Evolutionary conservation across 2,113 vertebrate species (phyloP), one percentile per base, ranked within the genome.

Genomic region (Callocephalon fimbriatum): DNA sequence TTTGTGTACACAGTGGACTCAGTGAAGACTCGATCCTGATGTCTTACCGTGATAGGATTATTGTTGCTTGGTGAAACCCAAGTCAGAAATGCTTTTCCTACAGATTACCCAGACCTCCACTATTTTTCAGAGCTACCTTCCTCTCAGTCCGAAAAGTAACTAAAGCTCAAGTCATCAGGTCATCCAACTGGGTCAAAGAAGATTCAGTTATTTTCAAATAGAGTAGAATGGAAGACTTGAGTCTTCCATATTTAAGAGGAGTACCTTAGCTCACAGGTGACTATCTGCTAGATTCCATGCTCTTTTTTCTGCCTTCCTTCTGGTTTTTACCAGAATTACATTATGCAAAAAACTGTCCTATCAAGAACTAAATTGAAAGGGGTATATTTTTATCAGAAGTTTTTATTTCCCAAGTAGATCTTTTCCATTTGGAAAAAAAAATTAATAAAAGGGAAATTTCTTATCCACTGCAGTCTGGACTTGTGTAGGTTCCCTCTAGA

Each of bases 1-100:
- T 26, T 58, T 83, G 3, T 1, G 0, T 19, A 26, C 18, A 14
- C 10, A 3, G 0, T 16, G 54, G 32, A 27, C 29, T 70, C 32
- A 31, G 25, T 32, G 47, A 68, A 75, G 56, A 80, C 12, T 61
- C 65, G 54, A 38, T 75, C 5, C 17, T 75, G 29, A n/a, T 78
- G 2, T 45, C 26, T 53, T 22, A 22, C 15, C 15, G 6, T 25
- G 7, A 53, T 26, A 81, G 3, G 12, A 42, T 91, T 73, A 21
- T 23, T 54, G 6, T 32, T 76, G 14, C 29, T 27, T 27, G 7
- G 16, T 6, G 17, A 93, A 72, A 81, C 12, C 5, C 1, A 4
- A 15, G 29, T 54, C 50, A 70, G 59, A 81, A 88, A 32, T 23
- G 4, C 1, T 87, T 74, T 88, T 50, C 26, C 26, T 78, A 23